These are phyloP conservation scores for Stenichneumon culpator DNA, from an alignment of 2,888 invertebrate species.

Conservation along the genomic window DNA sequence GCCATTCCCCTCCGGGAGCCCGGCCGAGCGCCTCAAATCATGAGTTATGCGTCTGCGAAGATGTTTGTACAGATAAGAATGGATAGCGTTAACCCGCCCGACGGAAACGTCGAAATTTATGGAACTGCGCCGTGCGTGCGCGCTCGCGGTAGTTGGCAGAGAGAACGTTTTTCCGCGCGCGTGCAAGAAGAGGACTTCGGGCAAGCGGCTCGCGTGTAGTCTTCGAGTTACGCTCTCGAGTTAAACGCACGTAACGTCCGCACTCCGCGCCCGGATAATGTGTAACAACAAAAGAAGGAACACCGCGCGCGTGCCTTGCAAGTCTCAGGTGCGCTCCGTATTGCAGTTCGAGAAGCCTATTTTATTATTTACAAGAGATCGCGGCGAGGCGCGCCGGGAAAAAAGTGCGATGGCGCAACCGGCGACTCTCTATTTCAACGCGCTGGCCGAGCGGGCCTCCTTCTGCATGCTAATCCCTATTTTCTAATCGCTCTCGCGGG, in stretches of 20 bases:
- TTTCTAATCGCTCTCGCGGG: constrained; percentile 78
- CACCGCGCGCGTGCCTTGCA: constrained; percentile 23
- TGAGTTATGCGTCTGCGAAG: constrained; percentile 23
- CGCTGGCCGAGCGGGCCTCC: constrained; percentile 63
- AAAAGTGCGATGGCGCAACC: constrained; percentile 15
- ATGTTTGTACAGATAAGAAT: constrained; percentile 10
- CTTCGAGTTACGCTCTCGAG: background rate
- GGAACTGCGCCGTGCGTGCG: constrained; percentile 8
- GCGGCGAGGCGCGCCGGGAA: background rate
- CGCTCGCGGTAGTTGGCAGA: background rate
- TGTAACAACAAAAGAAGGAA: constrained; percentile 21
- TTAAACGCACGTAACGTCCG: constrained; percentile 14
- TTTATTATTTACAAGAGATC: constrained; percentile 56
- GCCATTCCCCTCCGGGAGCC: background rate
- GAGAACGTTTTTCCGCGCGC: background rate
- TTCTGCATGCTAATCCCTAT: constrained; percentile 81
- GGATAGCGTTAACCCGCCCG: constrained; percentile 1
- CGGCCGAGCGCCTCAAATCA: constrained; percentile 28
- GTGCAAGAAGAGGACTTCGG: background rate
- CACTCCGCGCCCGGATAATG: background rate
- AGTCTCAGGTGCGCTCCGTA: background rate
- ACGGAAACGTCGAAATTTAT: constrained; percentile 41
- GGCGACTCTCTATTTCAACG: constrained; percentile 67
- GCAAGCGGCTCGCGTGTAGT: background rate
- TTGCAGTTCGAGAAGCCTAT: constrained; percentile 26